Evolutionary conservation across 2,113 vertebrate genomes (phyloP), one percentile per base, ranked within the genome.

Genomic region (Lampris incognitus): DNA sequence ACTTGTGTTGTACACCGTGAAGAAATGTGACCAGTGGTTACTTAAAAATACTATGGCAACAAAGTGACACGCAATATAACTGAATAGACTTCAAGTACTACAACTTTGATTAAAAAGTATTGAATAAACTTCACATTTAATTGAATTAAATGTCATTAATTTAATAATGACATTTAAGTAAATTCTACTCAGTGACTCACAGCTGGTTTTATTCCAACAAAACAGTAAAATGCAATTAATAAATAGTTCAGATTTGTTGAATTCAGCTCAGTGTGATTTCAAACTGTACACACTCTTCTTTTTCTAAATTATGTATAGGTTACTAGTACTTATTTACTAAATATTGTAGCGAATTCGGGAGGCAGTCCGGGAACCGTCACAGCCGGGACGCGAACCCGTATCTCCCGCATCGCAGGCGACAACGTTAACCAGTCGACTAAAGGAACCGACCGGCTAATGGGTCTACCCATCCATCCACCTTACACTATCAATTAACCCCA

Each of bases 41-140:
- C 59, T 81, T 66, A 60, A 75, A 42, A 71, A 49, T 63, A 61
- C 40, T 9, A 5, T 49, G 49, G 64, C 60, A 75, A 75, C 66
- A 60, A 73, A 74, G 78, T 81, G 60, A 60, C 66, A 75, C 2
- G 3, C 61, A 38, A 71, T 75, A 76, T 69, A 54, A 66, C 59
- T 59, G 24, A 63, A 50, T 74, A 68, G 13, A 74, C 69, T 80
- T 68, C 58, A 60, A 66, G 6, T 60, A 3, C 61, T 62, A 49
- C 41, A 44, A 57, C 1, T 50, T 57, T 56, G 8, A 69, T 41
- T 69, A 65, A 57, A 41, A 54, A 44, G 6, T 46, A 69, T 24
- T 57, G 68, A 72, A 69, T 62, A 64, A 10, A 46, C 24, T 24
- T 24, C 24, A 24, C 24, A 24, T 24, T 67, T 40, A 37, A 61